phyloP scores from a whole-genome alignment of 2,888 invertebrate species.

The Cosmia pyralina region DNA sequence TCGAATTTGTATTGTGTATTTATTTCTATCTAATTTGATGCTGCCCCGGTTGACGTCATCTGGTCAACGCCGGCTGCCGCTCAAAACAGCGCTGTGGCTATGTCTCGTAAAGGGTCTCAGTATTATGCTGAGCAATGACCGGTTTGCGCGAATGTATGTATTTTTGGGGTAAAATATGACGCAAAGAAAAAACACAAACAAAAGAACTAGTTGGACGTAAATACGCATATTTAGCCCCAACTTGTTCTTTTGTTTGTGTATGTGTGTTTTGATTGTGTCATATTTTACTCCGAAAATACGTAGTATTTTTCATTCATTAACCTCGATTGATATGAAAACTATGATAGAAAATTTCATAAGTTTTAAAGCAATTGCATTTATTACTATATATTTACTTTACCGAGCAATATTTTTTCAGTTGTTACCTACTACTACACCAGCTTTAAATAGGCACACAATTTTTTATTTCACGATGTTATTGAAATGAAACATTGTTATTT shows the following conservation, averaged over 20 bases:
- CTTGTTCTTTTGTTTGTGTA: not conserved
- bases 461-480: not conserved
- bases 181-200: too few species aligned
- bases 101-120: not conserved
- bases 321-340: not conserved
- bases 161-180: too few species aligned
- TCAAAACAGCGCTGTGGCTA: not conserved
- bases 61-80: too few species aligned
- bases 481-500: not conserved
- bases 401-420: conserved; percentile 38
- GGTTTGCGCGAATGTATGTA: too few species aligned
- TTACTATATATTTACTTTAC: conserved; percentile 28
- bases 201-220: too few species aligned
- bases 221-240: not conserved
- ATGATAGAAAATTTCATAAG: not conserved
- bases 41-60: not conserved
- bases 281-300: too few species aligned
- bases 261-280: not conserved
- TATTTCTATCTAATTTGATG: not conserved
- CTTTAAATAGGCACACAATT: not conserved
- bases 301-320: not conserved
- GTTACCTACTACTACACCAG: not conserved
- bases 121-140: not conserved
- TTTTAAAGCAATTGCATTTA: not conserved
- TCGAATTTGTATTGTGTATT: not conserved